phyloP scores from a whole-genome alignment of 2,888 invertebrate species.

The Drosophila eohydei region DNA sequence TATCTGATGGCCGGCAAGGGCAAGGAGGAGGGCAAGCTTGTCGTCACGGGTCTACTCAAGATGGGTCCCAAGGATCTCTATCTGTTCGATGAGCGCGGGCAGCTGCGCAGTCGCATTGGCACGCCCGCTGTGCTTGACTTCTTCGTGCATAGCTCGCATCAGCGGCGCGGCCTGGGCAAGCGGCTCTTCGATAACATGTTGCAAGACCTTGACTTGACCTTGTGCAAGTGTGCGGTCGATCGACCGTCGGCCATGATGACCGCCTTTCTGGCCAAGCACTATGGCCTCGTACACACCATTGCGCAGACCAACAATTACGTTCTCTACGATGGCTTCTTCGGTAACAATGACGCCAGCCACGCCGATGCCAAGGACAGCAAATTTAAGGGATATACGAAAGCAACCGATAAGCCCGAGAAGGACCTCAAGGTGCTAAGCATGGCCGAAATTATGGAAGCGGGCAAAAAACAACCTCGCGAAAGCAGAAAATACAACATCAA shows the following conservation, averaged over 20 bases:
- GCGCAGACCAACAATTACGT: slow-evolving; percentile 94
- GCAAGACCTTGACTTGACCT: slow-evolving; percentile 88
- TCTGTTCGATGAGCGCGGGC: slow-evolving; percentile 89
- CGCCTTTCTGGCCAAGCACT: slow-evolving; percentile 93
- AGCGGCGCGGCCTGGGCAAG: slow-evolving; percentile 93
- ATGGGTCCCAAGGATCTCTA: slow-evolving; percentile 94
- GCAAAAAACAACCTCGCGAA: not conserved
- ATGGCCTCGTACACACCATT: slow-evolving; percentile 87
- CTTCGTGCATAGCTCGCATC: slow-evolving; percentile 92
- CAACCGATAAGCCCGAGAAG: not conserved
- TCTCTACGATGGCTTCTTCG: slow-evolving; percentile 91
- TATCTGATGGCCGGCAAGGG: slow-evolving; percentile 81
- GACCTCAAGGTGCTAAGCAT: slow-evolving; percentile 6
- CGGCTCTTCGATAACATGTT: slow-evolving; percentile 93
- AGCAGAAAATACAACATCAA: not conserved
- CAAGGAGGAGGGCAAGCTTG: slow-evolving; percentile 85
- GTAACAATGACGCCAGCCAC: not conserved
- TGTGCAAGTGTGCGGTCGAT: slow-evolving; percentile 93
- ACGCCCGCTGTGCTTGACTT: slow-evolving; percentile 96
- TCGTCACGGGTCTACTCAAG: slow-evolving; percentile 93
- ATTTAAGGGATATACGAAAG: accelerated
- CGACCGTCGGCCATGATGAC: slow-evolving; percentile 94
- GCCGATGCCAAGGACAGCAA: not conserved
- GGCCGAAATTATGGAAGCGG: slow-evolving; percentile 17
- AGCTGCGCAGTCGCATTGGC: slow-evolving; percentile 89